Base-by-base conservation (phyloP, 2,797 vertebrate genomes). In the Anguilla megastoma region DNA sequence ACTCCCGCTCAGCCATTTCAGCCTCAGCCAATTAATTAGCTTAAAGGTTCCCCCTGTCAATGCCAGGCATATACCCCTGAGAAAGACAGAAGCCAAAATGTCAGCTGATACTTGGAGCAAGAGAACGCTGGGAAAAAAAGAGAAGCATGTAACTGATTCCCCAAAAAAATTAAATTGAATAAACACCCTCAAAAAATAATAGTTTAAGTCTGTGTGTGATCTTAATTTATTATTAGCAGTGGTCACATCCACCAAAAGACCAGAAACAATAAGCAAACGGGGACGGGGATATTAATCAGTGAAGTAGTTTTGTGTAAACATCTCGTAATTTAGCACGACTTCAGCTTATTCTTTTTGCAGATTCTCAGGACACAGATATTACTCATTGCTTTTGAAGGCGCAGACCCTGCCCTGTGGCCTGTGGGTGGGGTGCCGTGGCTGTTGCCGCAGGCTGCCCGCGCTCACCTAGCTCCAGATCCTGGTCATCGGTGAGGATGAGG, bases 391-490 rank as follows among this genome's bases (percentile, higher is more conserved):
- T 41, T 41, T 79, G 1, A 16, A 76, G 36, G 33, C 16, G 7
- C 74, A 79, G 30, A n/a, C 97, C 98, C 97, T 82, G 96, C 97
- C 91, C 97, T 97, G 36, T 97, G 98, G 21, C 21, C 41, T n/a
- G 14, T 52, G 27, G 2, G 21, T 41, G 12, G 27, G 21, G 9
- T 33, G 27, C 12, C 4, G 85, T 83, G 56, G 86, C 87, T 63
- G 36, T 69, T 16, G 41, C 48, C 12, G 84, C 45, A 74, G 41
- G 56, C 30, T 85, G 56, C 41, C 30, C 2, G 36, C 90, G 79
- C 96, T 96, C 94, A 99, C 98, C 98, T 84, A 99, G 97, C 92
- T 99, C 98, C 89, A 97, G 96, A 90, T 99, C 98, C 94, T 99
- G 98, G 95, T 99, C 98, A 12, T 99, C 98, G 0, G 98, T 99